A percentile compares a stretch with the other conserved stretches of the same genome.
phyloP scores from a whole-genome alignment of 2,888 invertebrate genomes.

The Philereme vetulata region DNA sequence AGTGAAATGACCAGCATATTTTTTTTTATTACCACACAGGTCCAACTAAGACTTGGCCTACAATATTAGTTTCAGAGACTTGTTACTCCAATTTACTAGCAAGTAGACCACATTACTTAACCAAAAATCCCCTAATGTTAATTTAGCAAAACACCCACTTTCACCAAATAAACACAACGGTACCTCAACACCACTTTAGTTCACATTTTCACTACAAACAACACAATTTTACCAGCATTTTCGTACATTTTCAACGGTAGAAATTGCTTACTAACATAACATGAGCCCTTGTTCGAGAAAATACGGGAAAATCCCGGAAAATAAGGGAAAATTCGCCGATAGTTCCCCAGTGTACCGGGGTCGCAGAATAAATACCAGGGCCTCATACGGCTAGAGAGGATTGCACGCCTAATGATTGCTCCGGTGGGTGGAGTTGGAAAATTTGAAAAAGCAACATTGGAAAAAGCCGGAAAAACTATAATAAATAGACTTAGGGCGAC shows the following conservation, averaged over 20 bases:
- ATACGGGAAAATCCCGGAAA: constrained; percentile 64
- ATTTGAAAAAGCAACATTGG: no score
- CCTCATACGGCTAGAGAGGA: constrained; percentile 64
- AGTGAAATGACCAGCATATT: no score
- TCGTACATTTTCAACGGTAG: constrained; percentile 22
- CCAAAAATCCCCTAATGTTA: constrained; percentile 12
- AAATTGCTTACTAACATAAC: constrained; percentile 42
- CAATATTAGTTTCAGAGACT: no score
- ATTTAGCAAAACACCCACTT: constrained; percentile 17
- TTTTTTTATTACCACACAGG: no score
- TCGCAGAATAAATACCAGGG: constrained; percentile 46
- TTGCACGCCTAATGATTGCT: constrained; percentile 75
- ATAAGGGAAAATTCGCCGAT: constrained; percentile 62
- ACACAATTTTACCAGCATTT: constrained; percentile 19
- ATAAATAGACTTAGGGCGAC: no score
- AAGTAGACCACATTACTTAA: constrained; percentile 9
- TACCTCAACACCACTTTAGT: constrained; percentile 14
- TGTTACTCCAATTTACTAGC: not conserved
- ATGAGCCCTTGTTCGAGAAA: constrained; percentile 32
- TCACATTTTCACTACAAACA: constrained; percentile 13
- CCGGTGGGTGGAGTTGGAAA: constrained; percentile 23
- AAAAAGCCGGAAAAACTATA: constrained; percentile 10
- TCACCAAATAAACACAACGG: constrained; percentile 33
- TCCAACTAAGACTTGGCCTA: no score
- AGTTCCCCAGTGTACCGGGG: constrained; percentile 56